Evolutionary conservation across 1,140 invertebrate genomes (phyloP).

Genomic region (Leptinotarsa defecta): DNA sequence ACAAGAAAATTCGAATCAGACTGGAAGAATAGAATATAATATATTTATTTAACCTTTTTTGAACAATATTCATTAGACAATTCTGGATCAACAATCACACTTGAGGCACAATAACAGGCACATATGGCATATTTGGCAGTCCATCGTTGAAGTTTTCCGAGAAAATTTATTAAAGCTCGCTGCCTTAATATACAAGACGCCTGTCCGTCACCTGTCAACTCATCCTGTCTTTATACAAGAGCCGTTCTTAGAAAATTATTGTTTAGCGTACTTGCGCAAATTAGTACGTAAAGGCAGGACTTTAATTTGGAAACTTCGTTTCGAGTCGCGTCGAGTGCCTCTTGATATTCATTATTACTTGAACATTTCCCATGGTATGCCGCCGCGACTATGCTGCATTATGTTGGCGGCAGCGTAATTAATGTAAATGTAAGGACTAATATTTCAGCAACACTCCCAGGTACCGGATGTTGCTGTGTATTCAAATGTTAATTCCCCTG

Average conservation of each 20-base stretch:
- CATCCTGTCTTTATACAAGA: not conserved
- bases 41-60: too few relatives aligned
- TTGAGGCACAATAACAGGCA: too few relatives aligned
- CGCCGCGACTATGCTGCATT: not conserved
- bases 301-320: not conserved
- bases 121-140: too few relatives aligned
- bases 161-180: too few relatives aligned
- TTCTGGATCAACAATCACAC: too few relatives aligned
- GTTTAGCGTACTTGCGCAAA: not conserved
- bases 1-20: too few relatives aligned
- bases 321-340: not conserved
- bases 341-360: not conserved
- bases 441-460: slow-evolving; percentile 5
- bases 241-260: not conserved
- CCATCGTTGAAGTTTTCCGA: too few relatives aligned
- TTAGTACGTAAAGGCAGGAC: slow-evolving; percentile 5
- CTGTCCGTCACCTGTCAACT: not conserved
- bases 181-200: too few relatives aligned
- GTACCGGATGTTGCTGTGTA: slow-evolving; percentile 5
- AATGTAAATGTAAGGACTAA: slow-evolving; percentile 6
- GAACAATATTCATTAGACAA: too few relatives aligned
- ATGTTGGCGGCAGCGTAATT: not conserved
- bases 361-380: not conserved
- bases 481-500: slow-evolving; percentile 3
- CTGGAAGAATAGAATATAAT: too few relatives aligned